Evolutionary conservation across 92 coral and sea anemone species (phyloP), one percentile per base, ranked within the genome.

Genomic region (Paragorgia papillata): DNA sequence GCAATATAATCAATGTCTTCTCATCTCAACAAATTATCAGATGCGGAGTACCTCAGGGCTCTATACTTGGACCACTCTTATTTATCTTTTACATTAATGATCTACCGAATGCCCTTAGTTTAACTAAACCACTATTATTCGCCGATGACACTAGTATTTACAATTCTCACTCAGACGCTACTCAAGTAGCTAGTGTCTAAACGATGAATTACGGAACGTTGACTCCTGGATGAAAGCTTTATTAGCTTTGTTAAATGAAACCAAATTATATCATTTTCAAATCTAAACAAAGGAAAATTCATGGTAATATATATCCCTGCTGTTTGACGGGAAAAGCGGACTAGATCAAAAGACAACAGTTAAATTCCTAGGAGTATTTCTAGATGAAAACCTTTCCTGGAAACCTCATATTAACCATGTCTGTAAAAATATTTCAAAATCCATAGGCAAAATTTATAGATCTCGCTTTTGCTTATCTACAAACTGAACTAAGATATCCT

Each of bases 381-480:
- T 69, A 6, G 58, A 69, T 25, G 39, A 69, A 9, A 57, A 21
- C 63, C 10, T 30, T 17, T 57, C 26, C 30, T 60, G 73, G 50
- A 73, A 49, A 54, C 35, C 21, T 30, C 80, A 61, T 44, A 75
- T 44, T 27, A 83, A 75, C n/a, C 65, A 29, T 55, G 69, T 28
- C 10, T 37, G 43, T 37, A 37, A 37, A 37, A 37, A 37, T 4
- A 37, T 37, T 37, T 37, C 43, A 4, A 83, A 75, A 65, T 83
- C 87, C 0, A 51, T 75, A 35, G 78, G 82, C 33, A 83, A 65
- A 15, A 64, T 83, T 25, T 75, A 37, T 61, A 83, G 82, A 49
- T 75, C 87, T 13, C 64, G 79, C 59, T 56, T 75, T 44, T 64
- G 27, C 48, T 46, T 80, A 58, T 80, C 79, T 76, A 46, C 65